Evolutionary conservation across 2,113 vertebrate genomes (phyloP), one percentile per base, ranked within the genome.

Genomic region (Malurus cyaneus): DNA sequence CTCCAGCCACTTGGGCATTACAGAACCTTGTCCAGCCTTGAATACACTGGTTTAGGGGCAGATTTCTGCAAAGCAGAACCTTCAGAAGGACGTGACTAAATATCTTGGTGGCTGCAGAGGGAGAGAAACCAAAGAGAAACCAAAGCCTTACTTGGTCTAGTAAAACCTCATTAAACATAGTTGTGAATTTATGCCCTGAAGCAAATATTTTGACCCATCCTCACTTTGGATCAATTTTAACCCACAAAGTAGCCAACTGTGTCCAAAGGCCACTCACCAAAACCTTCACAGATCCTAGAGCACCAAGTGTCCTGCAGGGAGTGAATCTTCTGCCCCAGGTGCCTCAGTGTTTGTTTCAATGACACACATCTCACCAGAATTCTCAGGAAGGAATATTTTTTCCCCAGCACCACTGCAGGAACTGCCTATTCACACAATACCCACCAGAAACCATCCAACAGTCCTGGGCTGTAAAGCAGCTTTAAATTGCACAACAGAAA

Each of bases 281-380:
- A 84, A 17, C 10, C 16, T 57, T 34, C 29, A 47, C 26, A 64
- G 64, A 31, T 1, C 1, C 14, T 39, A 13, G 31, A 46, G 31
- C 25, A 50, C 2, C 3, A 59, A 5, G 1, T 69, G 39, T n/a
- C 20, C 34, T 60, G 18, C 29, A 57, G 18, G 29, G 24, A 52
- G 8, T 0, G 0, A 69, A 52, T 31, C 28, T 44, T 36, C 54
- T 47, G 39, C 17, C 34, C 23, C 3, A 1, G 3, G 8, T 19
- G 11, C 32, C 56, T 80, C 53, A 21, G 26, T 36, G 7, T 28
- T 70, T 42, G 61, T 25, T 29, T 60, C 34, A 20, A 7, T 11
- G 26, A 26, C 8, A 14, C 5, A 5, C 24, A 18, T 18, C n/a
- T 81, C 15, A 62, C 3, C 4, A 34, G 25, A 50, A 50, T 19